Evolutionary conservation across 2,888 invertebrate species (phyloP), one percentile per base, ranked within the genome.

Genomic region (Linnaemya tessellans): DNA sequence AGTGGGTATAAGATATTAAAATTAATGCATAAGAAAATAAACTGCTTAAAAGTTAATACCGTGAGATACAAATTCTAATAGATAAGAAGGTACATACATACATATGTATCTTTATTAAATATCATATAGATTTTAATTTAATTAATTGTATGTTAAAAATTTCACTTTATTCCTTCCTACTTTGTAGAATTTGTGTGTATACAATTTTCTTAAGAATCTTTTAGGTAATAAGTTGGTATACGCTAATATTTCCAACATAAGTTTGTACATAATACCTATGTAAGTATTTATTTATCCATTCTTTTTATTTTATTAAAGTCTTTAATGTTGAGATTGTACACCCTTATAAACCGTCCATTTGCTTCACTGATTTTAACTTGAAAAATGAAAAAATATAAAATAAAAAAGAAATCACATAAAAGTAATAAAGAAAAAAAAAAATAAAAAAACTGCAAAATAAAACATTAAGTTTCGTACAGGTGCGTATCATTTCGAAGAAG

Each of bases 291-390:
- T 35, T n/a, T 22, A 56, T 56, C 35, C 18, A 38, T 30, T 65
- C 43, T 67, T 65, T 65, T 56, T 67, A 60, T 62, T 56, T 65
- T 71, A 18, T 64, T 80, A 41, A 82, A 82, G 71, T 74, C 74
- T 80, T 84, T 84, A 80, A 80, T 78, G 56, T 73, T 73, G 38
- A 70, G 81, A 54, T 73, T 71, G 73, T 73, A 79, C 83, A 83
- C 83, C 83, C 86, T 84, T 86, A 77, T 80, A 84, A 77, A 77
- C 54, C 75, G 84, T 78, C 80, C 83, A 86, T 84, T 83, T 85
- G 85, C 82, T 79, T 75, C 82, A 82, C 60, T 85, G 75, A 71
- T 71, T 85, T 81, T 84, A 74, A 84, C 79, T 78, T 83, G 80
- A 13, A 75, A 79, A 75, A 67, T 41, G 58, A 65, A 73, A 65